Base-by-base conservation (phyloP, 2,888 invertebrate genomes). In the Temnothorax ravouxi region DNA sequence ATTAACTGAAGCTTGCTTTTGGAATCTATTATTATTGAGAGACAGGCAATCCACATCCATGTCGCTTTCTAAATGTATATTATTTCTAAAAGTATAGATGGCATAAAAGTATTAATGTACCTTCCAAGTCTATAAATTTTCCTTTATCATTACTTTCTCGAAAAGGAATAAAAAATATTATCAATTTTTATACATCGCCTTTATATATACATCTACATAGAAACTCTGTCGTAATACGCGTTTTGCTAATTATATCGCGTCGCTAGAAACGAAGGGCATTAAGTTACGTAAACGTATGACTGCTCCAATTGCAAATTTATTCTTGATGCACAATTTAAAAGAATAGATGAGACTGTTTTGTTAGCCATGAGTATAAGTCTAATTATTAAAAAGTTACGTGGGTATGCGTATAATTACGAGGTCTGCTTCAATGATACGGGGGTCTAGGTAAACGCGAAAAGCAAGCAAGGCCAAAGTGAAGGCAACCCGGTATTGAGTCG, bases 401-500 rank as follows among this genome's bases (percentile, higher is more conserved):
- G 79, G 67, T 52, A 56, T 56, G 9, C 44, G 71, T n/a, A 64
- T 84, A 84, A 84, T 64, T 80, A 61, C 21, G 71, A 80, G 25
- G 54, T 72, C 21, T 13, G 18, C 41, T 11, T 29, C 61, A 41
- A 34, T 3, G 56, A 52, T 15, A 56, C 21, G 38, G 29, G 41
- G 72, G 85, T 75, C 85, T 79, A 86, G 83, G 86, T 72, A 77
- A 83, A 56, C 44, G 84, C 15, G 75, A 87, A 88, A 85, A 84
- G 84, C 86, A 86, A 87, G 87, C 87, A 88, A 88, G 88, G 88
- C 85, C 84, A 88, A 82, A 86, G 88, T 87, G 88, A 87, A 88
- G 88, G 87, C 74, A 86, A 86, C 52, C 54, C 81, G 47, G 61
- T 82, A 74, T 84, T 76, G 87, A 77, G 66, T 52, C 56, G 61